phyloP scores from a whole-genome alignment of 2,797 vertebrate species.

The Syngnathus acus region DNA sequence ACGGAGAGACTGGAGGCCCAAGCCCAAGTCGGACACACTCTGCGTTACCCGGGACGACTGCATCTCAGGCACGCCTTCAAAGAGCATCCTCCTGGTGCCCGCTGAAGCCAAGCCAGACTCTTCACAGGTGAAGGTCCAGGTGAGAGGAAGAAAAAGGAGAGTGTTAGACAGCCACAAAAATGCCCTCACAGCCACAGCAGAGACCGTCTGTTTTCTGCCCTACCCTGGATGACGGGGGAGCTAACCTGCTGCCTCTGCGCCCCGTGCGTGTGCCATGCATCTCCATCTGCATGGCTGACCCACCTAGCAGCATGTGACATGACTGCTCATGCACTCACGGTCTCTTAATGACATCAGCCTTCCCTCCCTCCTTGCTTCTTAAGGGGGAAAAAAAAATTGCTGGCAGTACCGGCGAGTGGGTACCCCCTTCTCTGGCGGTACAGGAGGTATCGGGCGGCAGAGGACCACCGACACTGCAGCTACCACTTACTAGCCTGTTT shows the following conservation, averaged over 20 bases:
- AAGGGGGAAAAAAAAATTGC: constrained; percentile 70
- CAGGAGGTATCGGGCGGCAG: constrained; percentile 36
- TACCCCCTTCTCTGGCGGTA: constrained; percentile 40
- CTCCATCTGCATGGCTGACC: constrained; percentile 90
- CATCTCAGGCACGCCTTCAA: constrained; percentile 70
- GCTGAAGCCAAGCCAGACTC: constrained; percentile 81
- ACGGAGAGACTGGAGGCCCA: constrained; percentile 94
- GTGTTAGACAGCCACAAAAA: constrained; percentile 31
- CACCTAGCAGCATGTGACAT: constrained; percentile 93
- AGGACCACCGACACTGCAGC: constrained; percentile 20
- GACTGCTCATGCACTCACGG: constrained; percentile 91
- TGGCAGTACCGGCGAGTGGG: constrained; percentile 54
- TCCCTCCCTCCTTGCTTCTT: constrained; percentile 53
- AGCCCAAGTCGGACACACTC: constrained; percentile 88
- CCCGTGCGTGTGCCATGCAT: constrained; percentile 79
- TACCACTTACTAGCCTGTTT: constrained; percentile 60
- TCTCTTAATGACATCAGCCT: constrained; percentile 92
- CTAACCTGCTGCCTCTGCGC: constrained; percentile 74
- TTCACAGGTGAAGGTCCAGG: constrained; percentile 75
- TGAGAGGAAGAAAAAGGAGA: constrained; percentile 37
- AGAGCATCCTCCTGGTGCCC: constrained; percentile 96
- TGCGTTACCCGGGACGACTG: constrained; percentile 79
- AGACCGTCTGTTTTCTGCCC: constrained; percentile 9
- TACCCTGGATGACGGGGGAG: constrained; percentile 46
- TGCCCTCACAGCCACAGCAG: constrained; percentile 4